Evolutionary conservation across 2,113 vertebrate genomes (phyloP).

Genomic region (Xenopus laevis): DNA sequence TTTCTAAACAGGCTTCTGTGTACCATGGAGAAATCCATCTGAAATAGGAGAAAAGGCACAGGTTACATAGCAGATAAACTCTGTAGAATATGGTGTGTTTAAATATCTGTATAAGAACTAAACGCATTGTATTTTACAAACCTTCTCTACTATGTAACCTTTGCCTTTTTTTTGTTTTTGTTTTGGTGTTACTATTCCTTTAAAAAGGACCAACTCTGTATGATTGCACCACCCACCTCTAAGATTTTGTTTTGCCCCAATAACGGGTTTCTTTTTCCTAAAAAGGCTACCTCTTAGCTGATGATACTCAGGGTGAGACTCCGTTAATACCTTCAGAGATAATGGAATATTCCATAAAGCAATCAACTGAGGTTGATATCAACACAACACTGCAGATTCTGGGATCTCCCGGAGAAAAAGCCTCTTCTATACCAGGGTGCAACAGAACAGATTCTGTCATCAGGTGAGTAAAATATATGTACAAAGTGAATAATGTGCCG

Average conservation of each 20-base stretch:
- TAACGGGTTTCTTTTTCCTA: background rate
- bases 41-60: too few species aligned
- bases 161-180: too few species aligned
- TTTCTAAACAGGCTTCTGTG: too few species aligned
- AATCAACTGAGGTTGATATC: constrained; percentile 95
- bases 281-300: constrained; percentile 93
- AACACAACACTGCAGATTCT: constrained; percentile 97
- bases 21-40: too few species aligned
- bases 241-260: background rate
- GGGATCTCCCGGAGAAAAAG: constrained; percentile 95
- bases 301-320: constrained; percentile 97
- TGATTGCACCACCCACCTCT: background rate
- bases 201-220: background rate
- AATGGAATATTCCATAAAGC: constrained; percentile 98
- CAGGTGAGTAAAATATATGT: constrained; percentile 87
- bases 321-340: constrained; percentile 95
- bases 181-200: too few species aligned
- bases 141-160: too few species aligned
- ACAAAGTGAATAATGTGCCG: too few species aligned
- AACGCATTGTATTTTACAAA: too few species aligned
- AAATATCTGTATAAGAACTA: too few species aligned
- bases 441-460: constrained; percentile 97
- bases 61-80: too few species aligned
- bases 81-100: too few species aligned
- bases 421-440: constrained; percentile 94